Conservation (phyloP, 2,888 invertebrate genomes). For the Drosophila recens region DNA sequence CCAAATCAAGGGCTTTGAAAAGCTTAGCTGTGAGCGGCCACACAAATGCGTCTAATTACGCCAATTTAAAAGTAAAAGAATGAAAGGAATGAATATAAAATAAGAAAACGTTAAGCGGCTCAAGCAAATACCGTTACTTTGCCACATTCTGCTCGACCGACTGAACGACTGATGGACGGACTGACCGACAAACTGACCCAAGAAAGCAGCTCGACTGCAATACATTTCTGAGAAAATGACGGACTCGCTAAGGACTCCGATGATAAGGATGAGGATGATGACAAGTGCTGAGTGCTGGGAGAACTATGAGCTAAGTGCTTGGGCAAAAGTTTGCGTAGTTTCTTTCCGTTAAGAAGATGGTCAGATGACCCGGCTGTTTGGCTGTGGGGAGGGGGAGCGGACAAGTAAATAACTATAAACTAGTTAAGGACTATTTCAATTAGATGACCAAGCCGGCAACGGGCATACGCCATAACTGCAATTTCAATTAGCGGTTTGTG, state of each 20-base stretch:
- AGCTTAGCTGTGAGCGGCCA: conserved; percentile 41
- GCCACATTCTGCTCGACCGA: conserved; percentile 24
- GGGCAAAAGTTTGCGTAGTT: conserved; percentile 36
- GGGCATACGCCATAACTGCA: conserved; percentile 72
- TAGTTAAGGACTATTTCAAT: conserved; percentile 79
- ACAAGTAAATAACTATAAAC: conserved; percentile 78
- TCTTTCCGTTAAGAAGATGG: not conserved
- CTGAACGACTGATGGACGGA: not conserved
- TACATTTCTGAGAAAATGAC: conserved; percentile 48
- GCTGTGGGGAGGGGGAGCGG: not conserved
- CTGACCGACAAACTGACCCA: conserved; percentile 16
- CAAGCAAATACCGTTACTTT: conserved; percentile 47
- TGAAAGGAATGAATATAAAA: conserved; percentile 21
- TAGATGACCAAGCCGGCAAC: conserved; percentile 63
- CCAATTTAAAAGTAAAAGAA: conserved; percentile 56
- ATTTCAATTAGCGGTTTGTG: conserved; percentile 77
- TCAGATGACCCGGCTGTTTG: not conserved
- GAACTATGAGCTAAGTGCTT: conserved; percentile 29
- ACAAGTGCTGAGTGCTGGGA: conserved; percentile 11
- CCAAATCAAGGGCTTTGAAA: conserved; percentile 31
- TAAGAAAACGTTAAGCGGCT: conserved; percentile 51
- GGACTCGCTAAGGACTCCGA: conserved; percentile 30
- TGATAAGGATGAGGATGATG: conserved; percentile 1
- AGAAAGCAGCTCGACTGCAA: conserved; percentile 31
- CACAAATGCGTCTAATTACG: conserved; percentile 71